A percentile compares a stretch with the other conserved stretches of the same genome.
These are phyloP conservation scores for Cathartes aura DNA, from an alignment of 2,113 vertebrate species.

Conservation along the genomic window DNA sequence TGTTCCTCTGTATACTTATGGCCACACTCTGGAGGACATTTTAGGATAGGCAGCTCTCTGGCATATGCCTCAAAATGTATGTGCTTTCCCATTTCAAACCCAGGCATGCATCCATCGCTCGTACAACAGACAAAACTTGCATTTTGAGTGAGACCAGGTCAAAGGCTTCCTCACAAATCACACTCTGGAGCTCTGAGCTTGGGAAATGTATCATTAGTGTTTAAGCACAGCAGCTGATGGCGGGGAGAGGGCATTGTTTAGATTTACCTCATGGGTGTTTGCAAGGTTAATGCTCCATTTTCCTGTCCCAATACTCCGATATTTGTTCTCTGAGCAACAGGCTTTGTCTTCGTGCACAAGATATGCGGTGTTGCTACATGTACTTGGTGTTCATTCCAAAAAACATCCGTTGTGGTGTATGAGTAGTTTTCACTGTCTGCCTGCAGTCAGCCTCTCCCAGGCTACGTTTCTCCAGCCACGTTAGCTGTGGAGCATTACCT, in stretches of 20 bases:
- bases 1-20: background rate
- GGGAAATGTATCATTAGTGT: background rate
- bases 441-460: background rate
- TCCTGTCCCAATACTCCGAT: background rate
- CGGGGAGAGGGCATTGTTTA: background rate
- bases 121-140: background rate
- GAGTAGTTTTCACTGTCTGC: background rate
- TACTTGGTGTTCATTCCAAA: background rate
- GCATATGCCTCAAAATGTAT: background rate
- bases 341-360: fast-evolving
- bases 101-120: fast-evolving
- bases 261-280: background rate
- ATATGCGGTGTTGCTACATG: fast-evolving
- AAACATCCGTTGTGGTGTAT: fast-evolving
- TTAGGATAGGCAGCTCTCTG: background rate
- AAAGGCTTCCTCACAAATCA: background rate
- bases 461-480: fast-evolving
- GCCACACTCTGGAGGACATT: background rate
- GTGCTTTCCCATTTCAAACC: background rate
- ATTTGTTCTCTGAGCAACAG: background rate
- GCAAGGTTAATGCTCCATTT: background rate
- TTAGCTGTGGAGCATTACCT: background rate
- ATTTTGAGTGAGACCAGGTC: background rate
- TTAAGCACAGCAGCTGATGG: background rate
- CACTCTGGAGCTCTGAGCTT: background rate